Conservation (phyloP, 2,888 invertebrate species). For the Drosophila hamatofila region DNA sequence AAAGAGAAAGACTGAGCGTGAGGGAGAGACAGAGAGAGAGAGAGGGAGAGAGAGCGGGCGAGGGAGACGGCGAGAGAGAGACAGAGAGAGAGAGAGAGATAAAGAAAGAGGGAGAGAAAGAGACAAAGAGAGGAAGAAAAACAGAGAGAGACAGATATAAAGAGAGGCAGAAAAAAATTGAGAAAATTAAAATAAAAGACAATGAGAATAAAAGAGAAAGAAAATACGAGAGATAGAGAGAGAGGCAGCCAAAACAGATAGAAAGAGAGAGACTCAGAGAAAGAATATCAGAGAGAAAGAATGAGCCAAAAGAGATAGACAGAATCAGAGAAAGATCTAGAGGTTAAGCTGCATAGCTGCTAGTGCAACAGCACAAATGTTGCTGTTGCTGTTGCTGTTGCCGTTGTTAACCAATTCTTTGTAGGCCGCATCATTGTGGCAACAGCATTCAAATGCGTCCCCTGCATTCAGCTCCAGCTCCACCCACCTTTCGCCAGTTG, state of each 20-base stretch:
- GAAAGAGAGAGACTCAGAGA: not conserved
- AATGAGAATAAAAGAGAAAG: not conserved
- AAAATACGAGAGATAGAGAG: not conserved
- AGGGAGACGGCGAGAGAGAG: not conserved
- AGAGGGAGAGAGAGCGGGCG: not conserved
- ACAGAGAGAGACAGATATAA: not conserved
- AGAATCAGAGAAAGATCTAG: not conserved
- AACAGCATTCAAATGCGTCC: constrained; percentile 27
- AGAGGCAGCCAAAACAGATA: not conserved
- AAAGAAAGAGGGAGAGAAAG: not conserved
- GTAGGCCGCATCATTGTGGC: constrained; percentile 70
- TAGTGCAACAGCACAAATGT: constrained; percentile 1
- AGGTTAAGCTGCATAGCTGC: not conserved
- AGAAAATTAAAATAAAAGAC: not conserved
- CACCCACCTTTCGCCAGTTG: constrained; percentile 37
- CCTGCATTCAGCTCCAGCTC: not conserved
- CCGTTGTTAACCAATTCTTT: constrained; percentile 63
- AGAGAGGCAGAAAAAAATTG: not conserved
- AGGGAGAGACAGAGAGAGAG: not conserved
- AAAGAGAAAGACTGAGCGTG: not conserved
- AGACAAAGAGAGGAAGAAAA: not conserved
- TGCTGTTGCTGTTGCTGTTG: constrained; percentile 29
- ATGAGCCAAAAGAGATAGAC: not conserved
- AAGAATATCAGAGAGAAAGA: not conserved
- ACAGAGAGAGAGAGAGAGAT: not conserved